Percentiles rank a stretch among this genome's conserved stretches.
These are phyloP conservation scores for Hetaerina titia DNA, from an alignment of 2,888 invertebrate genomes.

Conservation along the genomic window DNA sequence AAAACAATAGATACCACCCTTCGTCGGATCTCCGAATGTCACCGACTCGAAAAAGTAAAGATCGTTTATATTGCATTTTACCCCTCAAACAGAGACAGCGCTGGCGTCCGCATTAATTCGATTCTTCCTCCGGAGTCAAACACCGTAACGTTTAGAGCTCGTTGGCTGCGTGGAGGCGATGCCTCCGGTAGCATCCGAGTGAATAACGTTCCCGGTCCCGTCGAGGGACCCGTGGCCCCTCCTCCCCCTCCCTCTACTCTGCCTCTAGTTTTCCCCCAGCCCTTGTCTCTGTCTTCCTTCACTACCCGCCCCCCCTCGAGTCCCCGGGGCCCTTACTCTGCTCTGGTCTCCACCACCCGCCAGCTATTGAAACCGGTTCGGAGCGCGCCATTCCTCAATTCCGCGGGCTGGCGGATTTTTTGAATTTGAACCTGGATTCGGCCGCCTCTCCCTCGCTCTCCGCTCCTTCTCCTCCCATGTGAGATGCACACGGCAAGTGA, in stretches of 20 bases:
- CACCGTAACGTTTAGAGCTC: not conserved
- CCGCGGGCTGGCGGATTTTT: conserved; percentile 29
- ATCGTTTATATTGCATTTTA: no score
- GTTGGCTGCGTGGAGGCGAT: not conserved
- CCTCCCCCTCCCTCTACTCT: not conserved
- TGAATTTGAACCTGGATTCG: conserved; percentile 21
- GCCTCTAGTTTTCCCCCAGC: no score
- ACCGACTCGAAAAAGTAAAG: no score
- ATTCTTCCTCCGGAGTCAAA: not conserved
- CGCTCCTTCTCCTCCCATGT: not conserved
- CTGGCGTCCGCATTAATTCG: not conserved
- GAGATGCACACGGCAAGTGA: not conserved
- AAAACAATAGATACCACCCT: no score
- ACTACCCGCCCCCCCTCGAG: not conserved
- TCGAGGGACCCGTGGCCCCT: not conserved
- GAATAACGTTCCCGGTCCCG: not conserved
- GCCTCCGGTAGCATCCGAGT: conserved; percentile 34
- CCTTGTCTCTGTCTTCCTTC: not conserved
- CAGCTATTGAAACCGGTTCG: not conserved
- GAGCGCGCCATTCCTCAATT: conserved; percentile 9
- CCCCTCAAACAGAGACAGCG: not conserved
- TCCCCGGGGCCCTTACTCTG: no score
- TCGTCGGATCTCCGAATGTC: no score
- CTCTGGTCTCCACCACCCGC: not conserved
- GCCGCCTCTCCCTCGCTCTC: not conserved